phyloP scores from a whole-genome alignment of 2,888 invertebrate genomes.

The Tipula unca region DNA sequence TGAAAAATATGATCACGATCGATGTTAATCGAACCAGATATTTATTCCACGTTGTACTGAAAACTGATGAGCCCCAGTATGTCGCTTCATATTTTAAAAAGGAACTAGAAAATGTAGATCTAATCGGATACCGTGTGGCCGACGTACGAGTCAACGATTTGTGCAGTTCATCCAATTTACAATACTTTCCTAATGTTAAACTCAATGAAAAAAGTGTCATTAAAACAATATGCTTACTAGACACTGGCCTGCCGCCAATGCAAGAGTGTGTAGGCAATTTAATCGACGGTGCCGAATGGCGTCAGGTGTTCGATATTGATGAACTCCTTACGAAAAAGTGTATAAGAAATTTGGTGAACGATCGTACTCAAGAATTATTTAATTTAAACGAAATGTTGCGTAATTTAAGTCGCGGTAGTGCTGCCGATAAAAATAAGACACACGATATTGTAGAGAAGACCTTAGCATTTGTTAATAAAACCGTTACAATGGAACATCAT shows the following conservation, averaged over 20 bases:
- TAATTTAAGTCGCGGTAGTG: not conserved
- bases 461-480: not conserved
- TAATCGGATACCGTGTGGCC: not conserved
- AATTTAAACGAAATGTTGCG: not conserved
- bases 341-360: not conserved
- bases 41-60: not conserved
- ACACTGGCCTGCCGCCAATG: not conserved
- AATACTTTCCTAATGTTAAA: not conserved
- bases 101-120: not conserved
- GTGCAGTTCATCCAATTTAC: not conserved
- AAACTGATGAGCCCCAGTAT: not conserved
- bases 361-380: not conserved
- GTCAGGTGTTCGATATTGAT: not conserved
- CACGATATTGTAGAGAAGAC: not conserved
- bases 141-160: not conserved
- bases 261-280: not conserved
- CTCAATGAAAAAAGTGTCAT: slow-evolving; percentile 2
- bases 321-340: not conserved
- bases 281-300: not conserved
- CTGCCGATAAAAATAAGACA: not conserved
- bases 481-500: not conserved
- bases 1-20: not conserved
- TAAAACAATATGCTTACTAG: not conserved
- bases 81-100: not conserved
- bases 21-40: not conserved